Base-by-base conservation (phyloP, 2,888 invertebrate species). In the Seira sanloemensis region DNA sequence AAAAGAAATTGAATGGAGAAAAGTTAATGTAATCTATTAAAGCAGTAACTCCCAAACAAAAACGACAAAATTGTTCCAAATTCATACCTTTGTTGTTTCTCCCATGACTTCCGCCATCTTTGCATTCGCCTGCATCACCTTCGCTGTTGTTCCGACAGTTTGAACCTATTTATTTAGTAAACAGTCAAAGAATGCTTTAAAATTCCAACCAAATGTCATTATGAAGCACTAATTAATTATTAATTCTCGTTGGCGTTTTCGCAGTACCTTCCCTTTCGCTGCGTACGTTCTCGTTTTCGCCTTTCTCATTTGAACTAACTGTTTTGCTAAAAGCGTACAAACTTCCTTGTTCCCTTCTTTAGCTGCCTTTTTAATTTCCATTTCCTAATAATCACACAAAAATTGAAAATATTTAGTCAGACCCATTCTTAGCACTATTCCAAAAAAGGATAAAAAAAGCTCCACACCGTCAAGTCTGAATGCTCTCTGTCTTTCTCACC, bases 51-150 rank as follows among this genome's bases (percentile, higher is more conserved):
- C n/a, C n/a, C n/a, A n/a, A n/a, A n/a, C n/a, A n/a, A n/a, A n/a
- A n/a, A n/a, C n/a, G n/a, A n/a, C n/a, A n/a, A n/a, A n/a, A n/a
- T n/a, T n/a, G n/a, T n/a, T n/a, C n/a, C n/a, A n/a, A n/a, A n/a
- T n/a, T n/a, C n/a, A n/a, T n/a, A n/a, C 96, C 92, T 96, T 95
- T 0, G 97, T 95, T 0, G 97, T 96, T 0, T 96, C 95, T 7
- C 95, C 94, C 96, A 98, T 97, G 0, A 97, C 97, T 83, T 94
- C 94, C 0, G 97, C 95, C 90, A 98, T 93, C 37, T 96, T 96
- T 87, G 95, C 93, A 91, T 97, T 97, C 0, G 97, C 96, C 19
- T 95, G 95, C 95, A 98, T 97, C 19, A 96, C 93, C 92, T 97
- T 97, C 90, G 97, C 96, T 90, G 97, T 96, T 75, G 95, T 94